Conservation (phyloP, 1,140 invertebrate species). For the Brachionus paranguensis region DNA sequence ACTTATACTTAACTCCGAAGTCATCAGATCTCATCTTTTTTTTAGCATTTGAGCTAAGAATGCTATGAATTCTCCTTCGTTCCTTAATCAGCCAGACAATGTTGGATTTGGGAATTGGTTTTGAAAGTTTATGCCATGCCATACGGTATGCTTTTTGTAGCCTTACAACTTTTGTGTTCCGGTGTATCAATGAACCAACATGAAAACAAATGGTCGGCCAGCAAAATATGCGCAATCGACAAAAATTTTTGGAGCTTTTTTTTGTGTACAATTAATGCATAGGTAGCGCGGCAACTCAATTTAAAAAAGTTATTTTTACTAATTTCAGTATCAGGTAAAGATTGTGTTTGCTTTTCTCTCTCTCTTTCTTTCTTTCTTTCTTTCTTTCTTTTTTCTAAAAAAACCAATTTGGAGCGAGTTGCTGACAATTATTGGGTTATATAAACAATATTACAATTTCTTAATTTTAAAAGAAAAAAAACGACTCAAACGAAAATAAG, state of each 20-base stretch:
- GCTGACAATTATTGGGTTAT: not conserved
- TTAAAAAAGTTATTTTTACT: not conserved
- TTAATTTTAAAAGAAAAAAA: not conserved
- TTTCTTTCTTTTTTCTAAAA: not conserved
- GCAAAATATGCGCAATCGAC: not conserved
- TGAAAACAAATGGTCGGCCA: no score
- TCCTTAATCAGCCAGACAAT: no score
- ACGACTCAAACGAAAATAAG: not conserved
- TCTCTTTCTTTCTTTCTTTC: not conserved
- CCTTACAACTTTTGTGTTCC: no score
- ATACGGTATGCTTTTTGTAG: no score
- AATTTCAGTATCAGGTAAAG: not conserved
- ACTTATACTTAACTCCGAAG: no score
- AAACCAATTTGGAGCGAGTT: not conserved
- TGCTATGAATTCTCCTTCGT: no score
- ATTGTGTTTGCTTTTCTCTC: conserved; percentile 12
- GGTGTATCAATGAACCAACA: no score
- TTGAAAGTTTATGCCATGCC: no score
- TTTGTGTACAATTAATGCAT: not conserved
- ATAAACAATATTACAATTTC: conserved; percentile 35
- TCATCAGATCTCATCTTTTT: no score
- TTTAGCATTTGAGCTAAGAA: no score
- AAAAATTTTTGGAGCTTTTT: not conserved
- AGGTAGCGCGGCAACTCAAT: conserved; percentile 32
- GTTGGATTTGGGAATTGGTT: no score